Base-by-base conservation (phyloP, 1,140 invertebrate genomes). In the Acromyrmex heyeri region DNA sequence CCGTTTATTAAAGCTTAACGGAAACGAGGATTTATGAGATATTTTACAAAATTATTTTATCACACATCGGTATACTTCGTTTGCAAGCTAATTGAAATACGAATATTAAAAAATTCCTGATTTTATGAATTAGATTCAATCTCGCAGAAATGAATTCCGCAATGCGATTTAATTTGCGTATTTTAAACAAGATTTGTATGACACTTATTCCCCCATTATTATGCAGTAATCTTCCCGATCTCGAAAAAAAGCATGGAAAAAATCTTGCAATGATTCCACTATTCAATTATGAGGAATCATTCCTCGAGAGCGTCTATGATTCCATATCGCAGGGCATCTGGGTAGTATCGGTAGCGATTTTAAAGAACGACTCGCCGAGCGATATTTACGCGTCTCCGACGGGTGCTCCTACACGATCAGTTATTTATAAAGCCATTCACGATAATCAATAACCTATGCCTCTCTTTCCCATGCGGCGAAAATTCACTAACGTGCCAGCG, bases 371-470 rank as follows among this genome's bases (percentile, higher is more conserved):
- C 81, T 67, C 82, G 73, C 21, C 85, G 30, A 90, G 88, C 89
- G 91, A 91, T 92, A 93, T 93, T 93, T 93, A 93, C 91, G 90
- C 88, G 90, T 64, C 88, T 85, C 75, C 90, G 85, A 90, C 87
- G 88, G 85, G 86, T 92, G 89, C 92, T 91, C 89, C 91, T 93
- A 91, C 86, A 87, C 91, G 91, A 93, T 93, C 93, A 91, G 93
- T 95, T 95, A 95, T 95, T 95, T 95, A 95, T 95, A 95, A 95
- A 95, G 92, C 92, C 91, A 94, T 94, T 95, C 87, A 91, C 93
- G 91, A 95, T 95, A 95, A 95, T 95, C 94, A 94, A 95, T 95
- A 95, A 94, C 91, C 93, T 88, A 93, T 94, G 92, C 91, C 90
- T 92, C 87, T 92, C 87, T 92, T 79, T 75, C 57, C 59, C 44